phyloP scores from a whole-genome alignment of 2,888 invertebrate species.

The Epinotia nisella region DNA sequence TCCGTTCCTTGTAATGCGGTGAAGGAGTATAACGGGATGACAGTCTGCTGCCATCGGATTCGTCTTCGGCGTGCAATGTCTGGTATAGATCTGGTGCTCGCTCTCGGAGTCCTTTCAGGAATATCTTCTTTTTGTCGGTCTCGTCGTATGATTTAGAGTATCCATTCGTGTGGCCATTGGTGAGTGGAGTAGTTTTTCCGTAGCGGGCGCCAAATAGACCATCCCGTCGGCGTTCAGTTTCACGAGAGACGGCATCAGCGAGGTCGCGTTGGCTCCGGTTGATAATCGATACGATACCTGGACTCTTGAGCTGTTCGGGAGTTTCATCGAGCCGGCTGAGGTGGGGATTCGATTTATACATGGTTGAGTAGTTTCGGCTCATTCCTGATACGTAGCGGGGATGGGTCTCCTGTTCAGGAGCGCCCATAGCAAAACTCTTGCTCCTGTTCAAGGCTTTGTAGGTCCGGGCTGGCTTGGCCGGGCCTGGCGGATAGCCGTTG shows the following conservation, averaged over 20 bases:
- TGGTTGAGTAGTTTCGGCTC: slow-evolving; percentile 82
- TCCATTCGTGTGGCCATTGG: slow-evolving; percentile 79
- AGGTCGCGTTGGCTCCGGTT: slow-evolving; percentile 93
- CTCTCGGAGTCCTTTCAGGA: slow-evolving; percentile 88
- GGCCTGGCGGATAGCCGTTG: slow-evolving; percentile 84
- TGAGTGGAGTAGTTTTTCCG: slow-evolving; percentile 82
- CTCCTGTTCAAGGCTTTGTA: slow-evolving; percentile 91
- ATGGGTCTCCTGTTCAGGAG: slow-evolving; percentile 81
- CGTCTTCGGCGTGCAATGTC: slow-evolving; percentile 87
- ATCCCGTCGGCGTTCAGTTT: slow-evolving; percentile 81
- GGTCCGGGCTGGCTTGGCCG: slow-evolving; percentile 91
- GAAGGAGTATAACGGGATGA: slow-evolving; percentile 80
- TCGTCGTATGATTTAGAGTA: slow-evolving; percentile 76
- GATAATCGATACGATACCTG: slow-evolving; percentile 93
- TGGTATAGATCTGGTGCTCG: slow-evolving; percentile 89
- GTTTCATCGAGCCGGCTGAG: slow-evolving; percentile 88
- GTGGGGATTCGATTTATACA: slow-evolving; percentile 92
- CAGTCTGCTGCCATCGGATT: slow-evolving; percentile 78
- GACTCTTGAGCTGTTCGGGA: slow-evolving; percentile 91
- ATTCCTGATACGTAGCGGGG: slow-evolving; percentile 78
- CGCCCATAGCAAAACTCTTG: slow-evolving; percentile 94
- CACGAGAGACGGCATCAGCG: slow-evolving; percentile 85
- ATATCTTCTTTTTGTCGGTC: slow-evolving; percentile 87
- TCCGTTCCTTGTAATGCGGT: slow-evolving; percentile 78
- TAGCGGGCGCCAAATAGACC: slow-evolving; percentile 84